These are phyloP conservation scores for Zaprionus camerounensis DNA, from an alignment of 1,140 invertebrate species.

Conservation along the genomic window DNA sequence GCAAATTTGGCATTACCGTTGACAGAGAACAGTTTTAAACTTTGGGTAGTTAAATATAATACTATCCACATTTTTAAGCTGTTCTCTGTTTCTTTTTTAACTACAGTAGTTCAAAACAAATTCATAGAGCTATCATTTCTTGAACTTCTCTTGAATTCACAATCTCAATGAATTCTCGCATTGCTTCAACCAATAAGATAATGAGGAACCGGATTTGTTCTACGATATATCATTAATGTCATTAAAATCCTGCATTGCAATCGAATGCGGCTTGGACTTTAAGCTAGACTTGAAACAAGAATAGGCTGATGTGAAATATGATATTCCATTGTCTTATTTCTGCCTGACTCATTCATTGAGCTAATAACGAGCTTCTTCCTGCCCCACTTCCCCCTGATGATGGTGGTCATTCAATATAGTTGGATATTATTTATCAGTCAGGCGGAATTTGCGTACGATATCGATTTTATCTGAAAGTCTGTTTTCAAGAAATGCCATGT, in stretches of 20 bases:
- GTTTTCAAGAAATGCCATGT: slow-evolving; percentile 54
- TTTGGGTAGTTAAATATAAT: too few species aligned
- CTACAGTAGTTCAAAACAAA: too few species aligned
- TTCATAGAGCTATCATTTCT: neutral
- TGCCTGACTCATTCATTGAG: slow-evolving; percentile 45
- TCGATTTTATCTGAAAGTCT: slow-evolving; percentile 65
- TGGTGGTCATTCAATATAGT: slow-evolving; percentile 32
- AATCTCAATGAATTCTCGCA: neutral
- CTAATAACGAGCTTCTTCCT: neutral
- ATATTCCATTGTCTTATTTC: slow-evolving; percentile 32
- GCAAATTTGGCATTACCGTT: too few species aligned
- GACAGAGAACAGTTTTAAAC: too few species aligned
- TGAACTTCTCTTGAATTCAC: neutral
- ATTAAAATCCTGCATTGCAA: neutral
- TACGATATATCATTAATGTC: neutral
- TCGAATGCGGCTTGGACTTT: slow-evolving; percentile 27
- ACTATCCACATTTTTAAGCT: too few species aligned
- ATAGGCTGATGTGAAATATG: slow-evolving; percentile 6
- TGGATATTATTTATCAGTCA: slow-evolving; percentile 36
- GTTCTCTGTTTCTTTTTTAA: too few species aligned
- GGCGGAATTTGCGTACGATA: slow-evolving; percentile 60
- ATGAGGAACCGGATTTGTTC: neutral
- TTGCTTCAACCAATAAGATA: neutral
- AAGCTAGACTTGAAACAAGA: slow-evolving; percentile 10
- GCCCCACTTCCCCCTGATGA: neutral